Conservation (phyloP, 2,797 vertebrate genomes). For the Melanotaenia trifasciata region DNA sequence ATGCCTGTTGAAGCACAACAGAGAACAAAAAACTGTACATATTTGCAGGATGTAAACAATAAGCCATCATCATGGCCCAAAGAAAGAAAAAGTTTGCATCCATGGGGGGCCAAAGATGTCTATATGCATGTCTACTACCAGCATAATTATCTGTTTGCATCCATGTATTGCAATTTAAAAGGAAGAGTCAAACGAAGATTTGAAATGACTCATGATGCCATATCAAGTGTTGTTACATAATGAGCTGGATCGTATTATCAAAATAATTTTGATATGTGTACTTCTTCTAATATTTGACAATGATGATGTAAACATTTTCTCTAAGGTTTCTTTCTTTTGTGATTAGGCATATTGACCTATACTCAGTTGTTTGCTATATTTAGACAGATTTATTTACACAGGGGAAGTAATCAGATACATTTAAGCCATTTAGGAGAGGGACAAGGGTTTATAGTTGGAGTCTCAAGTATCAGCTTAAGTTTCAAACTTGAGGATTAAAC, state of each 20-base stretch:
- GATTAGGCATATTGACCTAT: neutral
- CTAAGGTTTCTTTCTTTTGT: neutral
- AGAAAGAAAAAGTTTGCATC: neutral
- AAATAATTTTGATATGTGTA: no score
- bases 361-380: neutral
- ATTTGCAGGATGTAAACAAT: no score
- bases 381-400: neutral
- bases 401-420: constrained; percentile 3
- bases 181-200: neutral
- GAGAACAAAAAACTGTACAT: no score
- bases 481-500: constrained; percentile 12
- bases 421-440: constrained; percentile 10
- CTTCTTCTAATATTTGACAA: neutral
- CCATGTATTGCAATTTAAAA: neutral
- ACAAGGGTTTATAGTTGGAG: neutral
- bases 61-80: no score
- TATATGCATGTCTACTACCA: neutral
- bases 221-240: no score
- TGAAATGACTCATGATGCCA: neutral
- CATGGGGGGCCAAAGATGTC: neutral
- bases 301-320: neutral
- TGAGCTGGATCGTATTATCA: no score
- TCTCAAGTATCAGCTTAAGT: constrained; percentile 30
- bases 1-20: no score
- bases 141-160: neutral